phyloP scores from a whole-genome alignment of 1,140 invertebrate genomes.

The Eumaeus atala region DNA sequence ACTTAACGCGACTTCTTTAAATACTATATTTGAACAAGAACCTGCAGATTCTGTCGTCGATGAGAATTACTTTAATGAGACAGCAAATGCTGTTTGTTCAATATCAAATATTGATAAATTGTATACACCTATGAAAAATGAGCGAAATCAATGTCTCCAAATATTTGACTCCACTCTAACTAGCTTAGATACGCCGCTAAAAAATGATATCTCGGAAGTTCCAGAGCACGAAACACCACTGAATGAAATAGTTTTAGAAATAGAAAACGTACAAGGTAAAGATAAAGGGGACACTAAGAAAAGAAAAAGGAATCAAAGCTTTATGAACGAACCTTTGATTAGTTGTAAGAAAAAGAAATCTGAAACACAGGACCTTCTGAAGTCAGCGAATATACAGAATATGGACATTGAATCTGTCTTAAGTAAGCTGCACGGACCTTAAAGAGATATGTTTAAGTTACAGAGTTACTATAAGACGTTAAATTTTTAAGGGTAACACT shows the following conservation, averaged over 20 bases:
- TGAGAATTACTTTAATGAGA: conserved; percentile 35
- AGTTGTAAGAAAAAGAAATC: conserved; percentile 45
- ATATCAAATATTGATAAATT: conserved; percentile 46
- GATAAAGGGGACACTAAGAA: conserved; percentile 49
- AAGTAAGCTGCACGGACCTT: conserved; percentile 60
- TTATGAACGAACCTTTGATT: conserved; percentile 37
- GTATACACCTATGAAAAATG: conserved; percentile 56
- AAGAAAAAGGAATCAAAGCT: conserved; percentile 45
- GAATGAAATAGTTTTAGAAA: conserved; percentile 47
- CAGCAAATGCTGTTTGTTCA: conserved; percentile 40
- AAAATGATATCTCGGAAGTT: conserved; percentile 34
- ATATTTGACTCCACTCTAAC: conserved; percentile 63
- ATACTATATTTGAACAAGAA: conserved; percentile 33
- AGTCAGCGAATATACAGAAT: conserved; percentile 60
- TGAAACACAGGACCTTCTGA: conserved; percentile 47
- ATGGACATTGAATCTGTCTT: conserved; percentile 66
- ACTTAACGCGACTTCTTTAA: conserved; percentile 45
- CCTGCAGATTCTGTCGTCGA: conserved; percentile 18
- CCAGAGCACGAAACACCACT: conserved; percentile 31
- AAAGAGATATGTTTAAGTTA: conserved; percentile 18
- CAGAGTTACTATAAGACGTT: conserved; percentile 16
- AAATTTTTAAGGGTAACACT: conserved; percentile 9
- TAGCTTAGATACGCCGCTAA: conserved; percentile 59
- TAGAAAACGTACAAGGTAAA: conserved; percentile 43
- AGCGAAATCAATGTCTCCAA: conserved; percentile 41